phyloP scores from a whole-genome alignment of 1,140 invertebrate genomes.

The Tachypleus tridentatus region DNA sequence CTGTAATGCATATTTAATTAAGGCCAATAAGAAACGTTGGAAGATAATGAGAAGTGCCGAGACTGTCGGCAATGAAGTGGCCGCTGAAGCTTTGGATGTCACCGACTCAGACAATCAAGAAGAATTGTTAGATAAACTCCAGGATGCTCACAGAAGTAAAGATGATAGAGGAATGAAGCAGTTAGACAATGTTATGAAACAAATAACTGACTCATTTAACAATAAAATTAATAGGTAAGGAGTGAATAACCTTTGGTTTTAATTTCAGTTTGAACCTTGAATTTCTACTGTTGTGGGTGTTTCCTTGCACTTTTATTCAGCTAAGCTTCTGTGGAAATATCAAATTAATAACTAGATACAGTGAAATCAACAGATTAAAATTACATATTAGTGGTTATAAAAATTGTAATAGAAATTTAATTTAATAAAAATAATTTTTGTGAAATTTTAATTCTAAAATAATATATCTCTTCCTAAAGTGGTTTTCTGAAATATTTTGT shows the following conservation, averaged over 20 bases:
- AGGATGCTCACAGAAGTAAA: slow-evolving; percentile 49
- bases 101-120: slow-evolving; percentile 39
- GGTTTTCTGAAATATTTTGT: no score
- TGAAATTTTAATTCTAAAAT: no score
- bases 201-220: slow-evolving; percentile 61
- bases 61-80: slow-evolving; percentile 48
- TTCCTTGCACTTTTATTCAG: no score
- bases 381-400: no score
- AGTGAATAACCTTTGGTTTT: background rate
- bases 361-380: no score
- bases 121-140: slow-evolving; percentile 50
- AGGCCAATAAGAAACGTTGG: slow-evolving; percentile 55
- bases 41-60: slow-evolving; percentile 55
- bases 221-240: slow-evolving; percentile 74
- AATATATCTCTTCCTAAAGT: no score
- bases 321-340: no score
- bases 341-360: no score
- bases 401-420: no score
- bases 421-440: no score
- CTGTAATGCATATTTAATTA: slow-evolving; percentile 6
- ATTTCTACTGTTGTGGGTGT: no score
- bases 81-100: slow-evolving; percentile 56
- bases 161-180: slow-evolving; percentile 63
- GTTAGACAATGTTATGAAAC: slow-evolving; percentile 79
- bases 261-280: slow-evolving; percentile 1